A percentile compares a stretch with the other conserved stretches of the same genome.
Evolutionary conservation across 1,140 invertebrate genomes (phyloP).

Genomic region (Leguminivora glycinivorella): DNA sequence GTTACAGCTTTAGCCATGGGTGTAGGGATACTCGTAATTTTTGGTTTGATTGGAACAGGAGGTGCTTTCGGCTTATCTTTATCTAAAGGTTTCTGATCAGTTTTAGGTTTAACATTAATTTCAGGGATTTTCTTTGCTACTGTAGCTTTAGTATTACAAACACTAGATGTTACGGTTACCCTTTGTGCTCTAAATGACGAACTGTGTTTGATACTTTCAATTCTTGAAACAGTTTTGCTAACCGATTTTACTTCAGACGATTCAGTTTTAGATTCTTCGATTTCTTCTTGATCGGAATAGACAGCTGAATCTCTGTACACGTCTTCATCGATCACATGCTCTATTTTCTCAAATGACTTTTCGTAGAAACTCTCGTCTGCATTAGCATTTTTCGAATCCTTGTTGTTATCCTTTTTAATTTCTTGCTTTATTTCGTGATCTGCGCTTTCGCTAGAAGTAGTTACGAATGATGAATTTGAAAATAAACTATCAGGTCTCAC

Average conservation of each 20-base stretch:
- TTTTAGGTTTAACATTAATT: conserved; percentile 29
- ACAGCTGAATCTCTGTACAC: conserved; percentile 90
- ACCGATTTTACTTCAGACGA: conserved; percentile 39
- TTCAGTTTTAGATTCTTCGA: conserved; percentile 49
- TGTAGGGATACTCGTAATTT: conserved; percentile 53
- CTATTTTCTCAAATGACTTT: conserved; percentile 87
- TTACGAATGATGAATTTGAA: conserved; percentile 80
- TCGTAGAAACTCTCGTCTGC: conserved; percentile 86
- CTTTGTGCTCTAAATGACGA: conserved; percentile 54
- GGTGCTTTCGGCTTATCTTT: conserved; percentile 64
- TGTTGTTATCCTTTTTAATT: conserved; percentile 37
- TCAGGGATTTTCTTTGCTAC: conserved; percentile 41
- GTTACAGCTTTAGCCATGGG: conserved; percentile 41
- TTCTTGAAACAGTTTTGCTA: conserved; percentile 54
- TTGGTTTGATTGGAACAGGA: conserved; percentile 73
- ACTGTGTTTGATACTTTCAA: conserved; percentile 58
- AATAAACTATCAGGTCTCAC: conserved; percentile 76
- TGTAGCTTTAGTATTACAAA: conserved; percentile 44
- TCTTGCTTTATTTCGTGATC: conserved; percentile 59
- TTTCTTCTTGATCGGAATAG: conserved; percentile 85
- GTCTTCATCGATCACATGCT: conserved; percentile 82
- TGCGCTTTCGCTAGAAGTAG: conserved; percentile 81
- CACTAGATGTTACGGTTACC: conserved; percentile 43
- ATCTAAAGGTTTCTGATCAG: conserved; percentile 26
- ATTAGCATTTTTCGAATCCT: conserved; percentile 39